Percentiles rank a stretch among this genome's conserved stretches.
Conservation (phyloP, 2,113 vertebrate genomes). For the Petaurus breviceps region DNA sequence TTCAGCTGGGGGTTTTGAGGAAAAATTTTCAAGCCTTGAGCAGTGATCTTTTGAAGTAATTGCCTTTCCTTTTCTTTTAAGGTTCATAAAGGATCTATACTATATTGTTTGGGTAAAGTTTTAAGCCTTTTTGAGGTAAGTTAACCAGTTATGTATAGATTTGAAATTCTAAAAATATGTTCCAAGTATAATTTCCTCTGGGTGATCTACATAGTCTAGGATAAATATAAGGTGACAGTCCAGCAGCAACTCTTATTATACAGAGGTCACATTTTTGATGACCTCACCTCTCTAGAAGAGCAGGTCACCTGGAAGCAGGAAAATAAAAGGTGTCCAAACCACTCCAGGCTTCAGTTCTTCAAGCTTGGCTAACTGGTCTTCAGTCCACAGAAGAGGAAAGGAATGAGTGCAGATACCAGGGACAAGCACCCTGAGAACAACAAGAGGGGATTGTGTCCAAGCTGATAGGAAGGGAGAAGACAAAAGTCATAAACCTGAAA, state of each 20-base stretch:
- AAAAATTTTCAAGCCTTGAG: neutral
- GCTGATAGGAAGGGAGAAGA: neutral
- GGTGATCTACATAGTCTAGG: neutral
- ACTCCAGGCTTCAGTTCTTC: neutral
- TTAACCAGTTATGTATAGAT: neutral
- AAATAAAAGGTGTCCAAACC: no score
- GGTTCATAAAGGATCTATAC: slow-evolving; percentile 91
- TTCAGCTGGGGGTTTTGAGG: neutral
- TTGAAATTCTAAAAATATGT: neutral
- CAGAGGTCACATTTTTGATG: neutral
- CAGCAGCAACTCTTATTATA: neutral
- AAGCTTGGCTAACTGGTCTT: neutral
- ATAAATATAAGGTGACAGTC: neutral
- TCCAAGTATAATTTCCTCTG: neutral
- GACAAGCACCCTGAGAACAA: neutral
- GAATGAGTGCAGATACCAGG: neutral
- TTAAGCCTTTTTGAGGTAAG: slow-evolving; percentile 96
- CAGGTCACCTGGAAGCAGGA: neutral
- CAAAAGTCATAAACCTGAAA: neutral
- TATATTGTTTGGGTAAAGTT: slow-evolving; percentile 94
- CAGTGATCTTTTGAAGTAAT: neutral
- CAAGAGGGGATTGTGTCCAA: neutral
- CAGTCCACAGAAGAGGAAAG: neutral
- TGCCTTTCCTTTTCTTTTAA: slow-evolving; percentile 60
- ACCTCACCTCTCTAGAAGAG: neutral